Percentiles rank a stretch among this genome's conserved stretches.
Evolutionary conservation across 2,113 vertebrate genomes (phyloP).

Genomic region (Saccopteryx bilineata): DNA sequence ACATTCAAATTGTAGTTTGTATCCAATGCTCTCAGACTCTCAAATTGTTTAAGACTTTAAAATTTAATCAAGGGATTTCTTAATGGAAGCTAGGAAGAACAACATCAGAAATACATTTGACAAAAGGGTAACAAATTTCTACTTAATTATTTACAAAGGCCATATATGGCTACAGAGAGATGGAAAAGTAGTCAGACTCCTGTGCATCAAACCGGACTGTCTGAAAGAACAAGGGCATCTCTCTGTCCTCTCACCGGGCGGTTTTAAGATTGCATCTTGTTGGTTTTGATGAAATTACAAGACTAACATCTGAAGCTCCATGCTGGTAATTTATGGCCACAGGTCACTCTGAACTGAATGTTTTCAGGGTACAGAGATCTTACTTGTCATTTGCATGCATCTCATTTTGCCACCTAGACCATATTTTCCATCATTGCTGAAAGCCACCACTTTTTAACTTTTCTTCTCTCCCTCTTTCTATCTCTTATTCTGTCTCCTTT

Average conservation of each 20-base stretch:
- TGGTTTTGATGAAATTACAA: constrained; percentile 92
- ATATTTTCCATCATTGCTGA: constrained; percentile 83
- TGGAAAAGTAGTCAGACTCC: constrained; percentile 86
- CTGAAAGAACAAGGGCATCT: constrained; percentile 91
- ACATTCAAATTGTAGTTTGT: constrained; percentile 87
- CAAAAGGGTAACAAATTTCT: constrained; percentile 93
- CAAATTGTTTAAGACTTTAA: constrained; percentile 94
- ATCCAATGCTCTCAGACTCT: constrained; percentile 89
- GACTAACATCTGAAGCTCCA: constrained; percentile 86
- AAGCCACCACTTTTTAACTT: constrained; percentile 67
- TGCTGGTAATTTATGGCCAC: constrained; percentile 90
- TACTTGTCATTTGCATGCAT: constrained; percentile 88
- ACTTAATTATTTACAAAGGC: constrained; percentile 94
- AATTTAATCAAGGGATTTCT: constrained; percentile 94
- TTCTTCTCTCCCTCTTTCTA: background rate
- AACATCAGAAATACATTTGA: constrained; percentile 93
- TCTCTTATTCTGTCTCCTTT: background rate
- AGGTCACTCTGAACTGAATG: constrained; percentile 88
- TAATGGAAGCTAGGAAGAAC: constrained; percentile 91
- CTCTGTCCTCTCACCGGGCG: constrained; percentile 88
- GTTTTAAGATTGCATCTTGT: constrained; percentile 91
- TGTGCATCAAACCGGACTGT: constrained; percentile 84
- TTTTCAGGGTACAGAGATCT: constrained; percentile 84
- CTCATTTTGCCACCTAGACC: constrained; percentile 86
- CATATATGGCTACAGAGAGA: constrained; percentile 89